Base-by-base conservation (phyloP, 1,140 invertebrate species). In the Drosophila orosa region DNA sequence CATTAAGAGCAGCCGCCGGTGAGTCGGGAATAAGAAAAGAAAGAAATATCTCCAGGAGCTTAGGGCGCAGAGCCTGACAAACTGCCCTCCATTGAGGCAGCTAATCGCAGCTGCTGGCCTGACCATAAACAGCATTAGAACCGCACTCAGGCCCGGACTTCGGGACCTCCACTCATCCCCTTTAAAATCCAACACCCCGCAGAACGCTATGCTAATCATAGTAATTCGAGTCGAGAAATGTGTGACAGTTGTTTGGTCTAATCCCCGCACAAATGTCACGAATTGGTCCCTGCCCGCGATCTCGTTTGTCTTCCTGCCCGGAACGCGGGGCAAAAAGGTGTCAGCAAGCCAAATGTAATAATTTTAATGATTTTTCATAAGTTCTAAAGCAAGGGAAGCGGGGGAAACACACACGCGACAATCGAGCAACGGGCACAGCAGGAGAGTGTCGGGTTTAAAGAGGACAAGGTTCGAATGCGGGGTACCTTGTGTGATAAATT, bases 281-380 rank as follows among this genome's bases (percentile, higher is more conserved):
- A 89, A 89, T 80, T 54, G 60, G 40, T 35, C 67, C 66, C 65
- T 67, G 44, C 33, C 33, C 65, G 65, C 59, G 44, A 65, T 71
- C 50, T 71, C 67, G 67, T 71, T 71, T 75, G 61, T 50, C 63
- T 66, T 62, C 35, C 42, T 27, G 37, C 19, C 60, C 60, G 35
- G 22, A 65, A 33, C 35, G 25, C 59, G 33, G 25, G 57, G 74
- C 63, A 56, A 22, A 71, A 71, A 89, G 84, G 84, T 89, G 84
- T 89, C 84, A 56, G 85, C 84, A 89, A 87, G 84, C 84, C 80
- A 74, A 89, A 89, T 89, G 84, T 89, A 89, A 89, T 89, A 89
- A 89, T 89, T 89, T 89, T 89, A 89, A 89, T 89, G 84, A 89
- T 89, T 89, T 87, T 89, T 86, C 84, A 89, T 89, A 87, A 87